Percentiles rank a stretch among this genome's conserved stretches.
phyloP scores from a whole-genome alignment of 2,888 invertebrate species.

The Rhagium mordax region DNA sequence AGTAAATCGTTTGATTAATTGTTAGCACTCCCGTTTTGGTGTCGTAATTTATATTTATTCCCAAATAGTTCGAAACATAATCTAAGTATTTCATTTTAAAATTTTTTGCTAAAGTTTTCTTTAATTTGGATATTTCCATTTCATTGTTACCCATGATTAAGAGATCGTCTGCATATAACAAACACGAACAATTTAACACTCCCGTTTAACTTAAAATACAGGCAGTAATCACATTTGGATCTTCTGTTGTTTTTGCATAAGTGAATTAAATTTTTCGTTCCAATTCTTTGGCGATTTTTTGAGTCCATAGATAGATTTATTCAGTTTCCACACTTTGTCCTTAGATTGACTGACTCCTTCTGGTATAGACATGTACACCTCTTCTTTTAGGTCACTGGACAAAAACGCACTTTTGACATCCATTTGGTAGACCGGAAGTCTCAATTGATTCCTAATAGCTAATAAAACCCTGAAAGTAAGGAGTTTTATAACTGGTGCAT shows the following conservation, averaged over 20 bases:
- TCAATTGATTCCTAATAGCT: slow-evolving; percentile 11
- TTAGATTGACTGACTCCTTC: too few relatives aligned
- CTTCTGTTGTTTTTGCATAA: neutral
- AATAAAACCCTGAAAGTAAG: slow-evolving; percentile 31
- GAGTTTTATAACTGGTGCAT: slow-evolving; percentile 31
- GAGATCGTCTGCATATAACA: neutral
- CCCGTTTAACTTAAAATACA: too few relatives aligned
- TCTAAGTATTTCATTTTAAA: too few relatives aligned
- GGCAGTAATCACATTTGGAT: neutral
- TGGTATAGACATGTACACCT: too few relatives aligned
- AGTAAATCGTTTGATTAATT: neutral
- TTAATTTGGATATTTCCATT: neutral
- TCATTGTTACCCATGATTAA: neutral
- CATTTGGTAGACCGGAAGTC: slow-evolving; percentile 24
- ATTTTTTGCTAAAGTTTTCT: neutral
- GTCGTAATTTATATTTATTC: neutral
- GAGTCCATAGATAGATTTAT: too few relatives aligned
- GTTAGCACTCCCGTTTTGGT: neutral
- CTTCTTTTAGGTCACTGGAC: neutral
- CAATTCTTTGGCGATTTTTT: too few relatives aligned
- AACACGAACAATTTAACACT: too few relatives aligned
- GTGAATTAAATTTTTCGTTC: too few relatives aligned
- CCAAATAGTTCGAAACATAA: neutral
- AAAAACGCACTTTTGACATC: slow-evolving; percentile 26
- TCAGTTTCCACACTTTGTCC: too few relatives aligned